Base-by-base conservation (phyloP, 2,797 vertebrate species). In the Heterohyrax brucei region DNA sequence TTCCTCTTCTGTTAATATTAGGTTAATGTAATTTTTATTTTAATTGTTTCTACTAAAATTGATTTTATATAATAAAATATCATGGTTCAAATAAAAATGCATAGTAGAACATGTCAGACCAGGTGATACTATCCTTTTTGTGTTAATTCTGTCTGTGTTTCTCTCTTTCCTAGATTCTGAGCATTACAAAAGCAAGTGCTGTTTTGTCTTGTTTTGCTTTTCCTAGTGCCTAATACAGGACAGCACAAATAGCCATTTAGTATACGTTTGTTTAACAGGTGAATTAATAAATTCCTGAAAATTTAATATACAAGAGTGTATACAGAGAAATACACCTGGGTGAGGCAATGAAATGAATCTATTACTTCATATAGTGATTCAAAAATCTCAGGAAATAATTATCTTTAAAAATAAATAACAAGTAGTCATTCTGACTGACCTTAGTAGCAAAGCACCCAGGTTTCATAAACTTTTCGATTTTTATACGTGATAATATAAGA, bases 391-490 rank as follows among this genome's bases (percentile, higher is more conserved):
- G 13, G 7, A 91, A 91, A 59, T 30, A 73, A 84, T 46, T 90
- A 66, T 53, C 10, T 68, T 95, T 76, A 64, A 87, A 95, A 94
- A 80, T 80, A 80, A 87, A 19, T 46, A 72, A 14, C 6, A 93
- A 89, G 78, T 59, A 62, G 9, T 92, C 6, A 86, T 50, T 10
- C 39, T 66, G 7, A n/a, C 18, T 82, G 24, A 90, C 4, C 3
- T 50, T 90, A 86, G 2, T 14, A 77, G 16, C 12, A 81, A 84
- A 83, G 6, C 48, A 86, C 5, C 2, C 18, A 85, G 6, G n/a
- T 82, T 83, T 92, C 73, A 30, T 88, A 77, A 82, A 1, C 1
- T 30, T 92, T 92, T 46, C 56, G 7, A 72, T 78, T 84, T 94
- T 94, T 61, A 22, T 22, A 73, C 82, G n/a, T 87, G 24, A 70